A percentile compares a stretch with the other conserved stretches of the same genome.
phyloP scores from a whole-genome alignment of 2,888 invertebrate species.

The Crioceris asparagi region DNA sequence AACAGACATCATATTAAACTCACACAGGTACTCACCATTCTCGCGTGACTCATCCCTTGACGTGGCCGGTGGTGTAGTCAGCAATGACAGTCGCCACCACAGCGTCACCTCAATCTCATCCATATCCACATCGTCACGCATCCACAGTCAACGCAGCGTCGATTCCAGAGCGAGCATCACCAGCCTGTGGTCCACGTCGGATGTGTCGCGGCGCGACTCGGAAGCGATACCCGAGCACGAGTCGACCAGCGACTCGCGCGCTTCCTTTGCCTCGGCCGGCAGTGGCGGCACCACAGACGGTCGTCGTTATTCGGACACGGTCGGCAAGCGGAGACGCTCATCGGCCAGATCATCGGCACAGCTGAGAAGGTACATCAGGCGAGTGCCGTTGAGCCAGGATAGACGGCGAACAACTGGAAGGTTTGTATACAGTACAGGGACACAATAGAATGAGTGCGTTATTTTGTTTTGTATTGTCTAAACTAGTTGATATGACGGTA shows the following conservation, averaged over 20 bases:
- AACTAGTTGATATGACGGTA: too few relatives aligned
- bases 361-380: conserved; percentile 37
- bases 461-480: too few relatives aligned
- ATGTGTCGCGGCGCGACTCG: conserved; percentile 29
- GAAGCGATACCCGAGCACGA: conserved; percentile 39
- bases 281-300: conserved; percentile 30
- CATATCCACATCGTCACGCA: conserved; percentile 37
- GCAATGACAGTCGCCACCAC: conserved; percentile 35
- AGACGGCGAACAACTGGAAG: conserved; percentile 54
- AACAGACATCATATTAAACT: too few relatives aligned
- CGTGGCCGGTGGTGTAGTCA: too few relatives aligned
- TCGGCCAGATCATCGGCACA: conserved; percentile 31
- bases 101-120: conserved; percentile 38
- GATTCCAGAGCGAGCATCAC: conserved; percentile 38
- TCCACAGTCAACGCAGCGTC: conserved; percentile 37
- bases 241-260: conserved; percentile 26
- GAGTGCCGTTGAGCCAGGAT: conserved; percentile 43
- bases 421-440: conserved; percentile 33
- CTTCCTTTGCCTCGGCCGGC: conserved; percentile 34
- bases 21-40: conserved; percentile 31
- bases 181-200: conserved; percentile 32
- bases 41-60: conserved; percentile 38
- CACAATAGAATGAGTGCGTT: too few relatives aligned
- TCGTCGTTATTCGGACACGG: conserved; percentile 31
- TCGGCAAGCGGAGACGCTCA: conserved; percentile 30